Conservation (phyloP, 2,113 vertebrate genomes). For the Urocolius indicus region DNA sequence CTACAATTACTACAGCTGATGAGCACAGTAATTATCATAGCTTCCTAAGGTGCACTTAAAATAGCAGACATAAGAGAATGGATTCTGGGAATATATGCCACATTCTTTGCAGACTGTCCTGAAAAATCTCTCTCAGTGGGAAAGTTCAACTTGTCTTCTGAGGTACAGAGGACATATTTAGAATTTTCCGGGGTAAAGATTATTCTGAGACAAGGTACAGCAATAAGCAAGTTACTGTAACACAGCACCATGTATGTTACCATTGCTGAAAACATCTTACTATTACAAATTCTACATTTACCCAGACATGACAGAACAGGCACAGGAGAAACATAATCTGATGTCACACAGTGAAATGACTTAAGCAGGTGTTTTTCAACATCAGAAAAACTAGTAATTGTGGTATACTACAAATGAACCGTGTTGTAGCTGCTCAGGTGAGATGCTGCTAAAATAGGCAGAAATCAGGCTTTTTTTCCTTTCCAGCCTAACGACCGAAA, state of each 20-base stretch:
- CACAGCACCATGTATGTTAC: neutral
- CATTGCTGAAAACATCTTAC: neutral
- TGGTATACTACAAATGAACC: rapidly evolving
- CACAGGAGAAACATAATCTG: neutral
- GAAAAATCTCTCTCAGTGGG: slow-evolving; percentile 28
- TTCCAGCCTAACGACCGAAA: neutral
- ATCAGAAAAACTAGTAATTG: neutral
- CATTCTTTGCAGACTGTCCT: slow-evolving; percentile 10
- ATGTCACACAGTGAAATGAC: neutral
- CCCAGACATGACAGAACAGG: neutral
- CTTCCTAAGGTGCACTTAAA: slow-evolving; percentile 73
- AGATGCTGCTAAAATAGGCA: neutral
- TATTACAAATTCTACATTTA: neutral
- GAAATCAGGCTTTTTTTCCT: neutral
- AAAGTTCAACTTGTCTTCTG: slow-evolving; percentile 48
- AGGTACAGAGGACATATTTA: neutral
- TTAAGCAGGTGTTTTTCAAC: neutral
- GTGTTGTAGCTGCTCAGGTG: neutral
- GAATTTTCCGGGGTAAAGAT: slow-evolving; percentile 27
- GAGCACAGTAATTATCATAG: slow-evolving; percentile 68
- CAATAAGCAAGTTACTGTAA: neutral
- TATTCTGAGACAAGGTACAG: neutral
- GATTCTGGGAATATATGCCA: slow-evolving; percentile 32
- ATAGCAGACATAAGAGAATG: slow-evolving; percentile 57
- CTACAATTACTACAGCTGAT: slow-evolving; percentile 72